A percentile compares a stretch with the other conserved stretches of the same genome.
Conservation (phyloP, 2,113 vertebrate genomes). For the Ageneiosus marmoratus region DNA sequence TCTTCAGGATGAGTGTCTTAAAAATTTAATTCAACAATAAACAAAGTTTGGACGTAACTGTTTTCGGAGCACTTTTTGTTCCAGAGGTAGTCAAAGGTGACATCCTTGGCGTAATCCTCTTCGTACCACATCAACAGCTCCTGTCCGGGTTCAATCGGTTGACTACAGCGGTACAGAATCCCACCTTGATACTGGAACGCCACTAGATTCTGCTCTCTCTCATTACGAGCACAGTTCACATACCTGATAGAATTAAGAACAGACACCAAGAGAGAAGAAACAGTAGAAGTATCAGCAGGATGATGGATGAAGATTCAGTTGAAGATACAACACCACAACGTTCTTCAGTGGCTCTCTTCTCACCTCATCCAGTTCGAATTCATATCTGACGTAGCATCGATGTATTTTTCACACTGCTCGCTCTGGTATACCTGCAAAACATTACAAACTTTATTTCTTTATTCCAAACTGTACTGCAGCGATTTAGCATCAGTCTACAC, state of each 20-base stretch:
- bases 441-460: not conserved
- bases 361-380: slow-evolving; percentile 35
- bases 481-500: not conserved
- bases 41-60: not conserved
- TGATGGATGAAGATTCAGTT: no score
- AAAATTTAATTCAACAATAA: not conserved
- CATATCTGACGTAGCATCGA: slow-evolving; percentile 16
- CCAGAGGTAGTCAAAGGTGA: slow-evolving; percentile 22
- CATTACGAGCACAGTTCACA: slow-evolving; percentile 16
- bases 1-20: not conserved
- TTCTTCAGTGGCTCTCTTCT: not conserved
- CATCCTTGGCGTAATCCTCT: slow-evolving; percentile 24
- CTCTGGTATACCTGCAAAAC: slow-evolving; percentile 16
- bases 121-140: slow-evolving; percentile 19
- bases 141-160: slow-evolving; percentile 13
- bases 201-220: slow-evolving; percentile 27
- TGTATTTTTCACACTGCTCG: slow-evolving; percentile 26
- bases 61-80: slow-evolving; percentile 29
- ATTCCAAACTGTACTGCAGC: not conserved
- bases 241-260: not conserved
- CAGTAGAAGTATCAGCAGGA: not conserved
- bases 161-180: slow-evolving; percentile 19
- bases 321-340: not conserved
- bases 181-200: slow-evolving; percentile 23
- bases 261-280: not conserved